phyloP scores from a whole-genome alignment of 2,797 vertebrate species.

The Chloroceryle amazona region DNA sequence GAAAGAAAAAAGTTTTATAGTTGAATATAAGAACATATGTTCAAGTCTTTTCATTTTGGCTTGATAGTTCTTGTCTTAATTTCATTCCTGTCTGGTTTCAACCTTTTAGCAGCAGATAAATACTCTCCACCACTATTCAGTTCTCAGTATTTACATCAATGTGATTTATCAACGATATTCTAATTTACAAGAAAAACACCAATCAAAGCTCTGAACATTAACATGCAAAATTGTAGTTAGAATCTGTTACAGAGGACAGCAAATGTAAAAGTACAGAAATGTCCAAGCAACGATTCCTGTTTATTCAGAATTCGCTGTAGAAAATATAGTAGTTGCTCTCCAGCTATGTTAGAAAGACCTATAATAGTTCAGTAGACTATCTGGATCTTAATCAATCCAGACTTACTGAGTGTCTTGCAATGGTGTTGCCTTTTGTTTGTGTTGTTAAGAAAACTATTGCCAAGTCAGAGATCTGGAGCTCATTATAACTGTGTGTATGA shows the following conservation, averaged over 20 bases:
- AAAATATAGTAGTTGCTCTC: background rate
- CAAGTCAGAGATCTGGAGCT: conserved; percentile 63
- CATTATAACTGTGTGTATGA: conserved; percentile 56
- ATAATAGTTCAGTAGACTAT: background rate
- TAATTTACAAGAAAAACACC: background rate
- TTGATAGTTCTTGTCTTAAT: background rate
- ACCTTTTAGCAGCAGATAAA: background rate
- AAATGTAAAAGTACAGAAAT: background rate
- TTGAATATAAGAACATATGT: background rate
- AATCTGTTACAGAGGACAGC: background rate
- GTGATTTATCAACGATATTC: background rate
- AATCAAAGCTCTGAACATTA: background rate
- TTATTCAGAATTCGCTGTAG: background rate
- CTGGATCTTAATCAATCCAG: conserved; percentile 27
- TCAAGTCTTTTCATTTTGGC: background rate
- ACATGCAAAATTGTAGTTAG: background rate
- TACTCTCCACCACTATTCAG: background rate
- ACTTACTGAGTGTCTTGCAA: background rate
- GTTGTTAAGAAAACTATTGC: conserved; percentile 61
- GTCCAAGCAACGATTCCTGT: background rate
- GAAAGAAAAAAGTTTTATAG: background rate
- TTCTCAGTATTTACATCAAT: background rate
- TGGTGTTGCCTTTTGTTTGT: conserved; percentile 46
- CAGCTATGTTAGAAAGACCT: background rate
- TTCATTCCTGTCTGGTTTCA: background rate